phyloP scores from a whole-genome alignment of 2,113 vertebrate genomes.

The Collichthys lucidus region DNA sequence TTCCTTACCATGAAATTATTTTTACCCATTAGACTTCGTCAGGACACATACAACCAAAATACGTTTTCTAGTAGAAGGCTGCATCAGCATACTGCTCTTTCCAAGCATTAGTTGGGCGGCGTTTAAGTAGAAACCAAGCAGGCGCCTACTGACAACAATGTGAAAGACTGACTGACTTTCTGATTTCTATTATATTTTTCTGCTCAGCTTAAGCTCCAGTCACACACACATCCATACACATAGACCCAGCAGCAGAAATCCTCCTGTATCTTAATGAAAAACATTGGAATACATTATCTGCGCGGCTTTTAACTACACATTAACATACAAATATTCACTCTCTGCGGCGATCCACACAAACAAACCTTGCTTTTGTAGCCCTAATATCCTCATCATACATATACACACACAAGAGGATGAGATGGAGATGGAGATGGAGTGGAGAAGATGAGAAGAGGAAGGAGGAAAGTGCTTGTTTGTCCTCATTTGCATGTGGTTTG shows the following conservation, averaged over 20 bases:
- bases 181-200: conserved; percentile 41
- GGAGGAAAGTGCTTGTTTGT: conserved; percentile 14
- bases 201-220: conserved; percentile 34
- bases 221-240: conserved; percentile 1
- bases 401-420: neutral
- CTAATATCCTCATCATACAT: conserved; percentile 2
- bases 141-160: neutral
- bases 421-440: neutral
- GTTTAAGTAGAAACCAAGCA: conserved; percentile 25
- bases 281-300: conserved; percentile 29
- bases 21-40: conserved; percentile 31
- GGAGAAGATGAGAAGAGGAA: neutral
- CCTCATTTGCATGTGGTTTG: conserved; percentile 46
- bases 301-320: conserved; percentile 24
- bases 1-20: conserved; percentile 20
- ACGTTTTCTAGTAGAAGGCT: conserved; percentile 33
- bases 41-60: conserved; percentile 28
- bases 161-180: conserved; percentile 9
- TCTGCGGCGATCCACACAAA: conserved; percentile 73
- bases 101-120: conserved; percentile 20
- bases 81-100: conserved; percentile 32
- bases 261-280: conserved; percentile 34
- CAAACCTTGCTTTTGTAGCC: conserved; percentile 59
- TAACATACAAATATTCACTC: conserved; percentile 27
- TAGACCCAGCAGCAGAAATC: conserved; percentile 6